Base-by-base conservation (phyloP, 2,797 vertebrate genomes). In the Hippoglossus hippoglossus region DNA sequence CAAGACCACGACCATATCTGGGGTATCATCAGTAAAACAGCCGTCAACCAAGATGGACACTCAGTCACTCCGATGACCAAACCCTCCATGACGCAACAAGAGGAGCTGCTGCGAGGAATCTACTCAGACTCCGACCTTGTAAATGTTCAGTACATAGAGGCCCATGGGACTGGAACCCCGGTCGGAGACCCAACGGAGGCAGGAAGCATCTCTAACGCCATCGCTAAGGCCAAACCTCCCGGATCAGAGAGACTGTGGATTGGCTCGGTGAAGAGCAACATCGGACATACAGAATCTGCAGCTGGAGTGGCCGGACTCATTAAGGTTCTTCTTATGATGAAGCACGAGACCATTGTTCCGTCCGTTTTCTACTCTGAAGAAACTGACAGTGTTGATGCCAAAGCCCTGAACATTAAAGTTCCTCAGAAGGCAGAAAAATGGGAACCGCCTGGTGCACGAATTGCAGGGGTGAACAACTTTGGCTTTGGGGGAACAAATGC, bases 321-420 rank as follows among this genome's bases (percentile, higher is more conserved):
- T 75, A 97, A 97, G 88, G 94, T 97, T 39, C 95, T 97, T 2
- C 76, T 97, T 16, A 97, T 97, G 96, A 96, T 97, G 95, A 93
- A 95, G 51, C 92, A 96, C 16, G 91, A 94, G 82, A 95, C 94
- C 39, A 93, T 97, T 63, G 96, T 96, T 59, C 95, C 96, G 6
- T 95, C 96, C 1, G 77, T 96, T 61, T 95, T 95, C 79, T 96
- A 95, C 77, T 94, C 95, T 0, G 86, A 93, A 46, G 88, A 94
- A 6, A 65, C 28, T 22, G 90, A 94, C 49, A 93, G 93, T 68
- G 91, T 96, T 0, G 88, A 96, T 47, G 36, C 86, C 25, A 85
- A 93, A 78, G 90, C 88, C 24, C 82, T 96, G 34, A 95, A 95
- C 56, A 66, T 97, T 26, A 91, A 78, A 4, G 71, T 96, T 75